Conservation (phyloP, 2,113 vertebrate genomes). For the Panthera tigris region DNA sequence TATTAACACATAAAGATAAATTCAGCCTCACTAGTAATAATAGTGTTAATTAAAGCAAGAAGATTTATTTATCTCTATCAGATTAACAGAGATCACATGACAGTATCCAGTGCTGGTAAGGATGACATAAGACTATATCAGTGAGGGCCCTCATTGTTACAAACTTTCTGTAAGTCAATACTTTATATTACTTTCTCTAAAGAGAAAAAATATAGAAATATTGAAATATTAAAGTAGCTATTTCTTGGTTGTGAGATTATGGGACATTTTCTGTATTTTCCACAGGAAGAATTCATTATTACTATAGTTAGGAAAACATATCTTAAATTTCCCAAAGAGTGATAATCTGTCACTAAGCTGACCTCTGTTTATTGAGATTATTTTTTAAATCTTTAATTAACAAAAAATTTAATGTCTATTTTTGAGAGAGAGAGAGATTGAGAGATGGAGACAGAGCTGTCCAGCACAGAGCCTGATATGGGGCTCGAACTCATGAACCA, state of each 20-base stretch:
- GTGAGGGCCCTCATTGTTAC: neutral
- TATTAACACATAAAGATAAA: neutral
- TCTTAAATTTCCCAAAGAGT: neutral
- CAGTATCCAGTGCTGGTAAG: neutral
- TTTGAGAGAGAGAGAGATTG: no score
- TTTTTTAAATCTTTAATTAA: no score
- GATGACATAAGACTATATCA: neutral
- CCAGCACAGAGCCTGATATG: no score
- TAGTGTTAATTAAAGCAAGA: neutral
- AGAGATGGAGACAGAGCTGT: no score
- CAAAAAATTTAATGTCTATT: no score
- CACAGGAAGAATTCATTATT: neutral
- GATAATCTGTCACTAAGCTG: neutral
- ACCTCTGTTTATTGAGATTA: neutral
- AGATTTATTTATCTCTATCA: neutral
- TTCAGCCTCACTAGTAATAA: neutral
- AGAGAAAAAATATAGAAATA: constrained; percentile 3
- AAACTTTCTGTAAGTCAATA: neutral
- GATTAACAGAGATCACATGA: neutral
- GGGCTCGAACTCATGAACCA: no score
- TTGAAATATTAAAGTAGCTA: neutral
- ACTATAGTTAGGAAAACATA: neutral
- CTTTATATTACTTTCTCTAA: neutral
- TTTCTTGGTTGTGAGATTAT: neutral
- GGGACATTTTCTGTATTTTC: neutral